phyloP scores from a whole-genome alignment of 2,888 invertebrate genomes.

The Achlya flavicornis region DNA sequence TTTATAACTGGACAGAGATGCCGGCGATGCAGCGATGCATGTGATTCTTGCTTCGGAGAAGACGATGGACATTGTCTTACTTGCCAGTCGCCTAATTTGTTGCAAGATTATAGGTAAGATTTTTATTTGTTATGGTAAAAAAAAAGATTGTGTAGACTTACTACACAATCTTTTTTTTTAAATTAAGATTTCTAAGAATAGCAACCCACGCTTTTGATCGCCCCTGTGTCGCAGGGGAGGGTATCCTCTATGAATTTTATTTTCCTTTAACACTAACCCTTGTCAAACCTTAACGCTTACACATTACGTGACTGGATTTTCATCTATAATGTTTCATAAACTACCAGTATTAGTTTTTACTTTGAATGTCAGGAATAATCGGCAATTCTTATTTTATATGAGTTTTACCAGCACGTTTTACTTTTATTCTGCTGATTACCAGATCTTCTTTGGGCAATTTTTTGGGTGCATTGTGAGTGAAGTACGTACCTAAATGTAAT shows the following conservation, averaged over 20 bases:
- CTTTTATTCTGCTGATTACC: not conserved
- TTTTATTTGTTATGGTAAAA: too few species aligned
- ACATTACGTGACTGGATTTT: constrained; percentile 8
- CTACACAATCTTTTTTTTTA: too few species aligned
- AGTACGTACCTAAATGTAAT: too few species aligned
- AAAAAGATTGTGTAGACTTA: too few species aligned
- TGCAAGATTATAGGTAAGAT: constrained; percentile 84
- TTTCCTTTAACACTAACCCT: constrained; percentile 13
- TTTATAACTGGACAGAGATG: constrained; percentile 86
- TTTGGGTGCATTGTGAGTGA: too few species aligned
- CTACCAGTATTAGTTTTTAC: constrained; percentile 13
- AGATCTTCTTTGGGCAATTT: too few species aligned
- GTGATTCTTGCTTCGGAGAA: constrained; percentile 92
- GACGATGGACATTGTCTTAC: constrained; percentile 89
- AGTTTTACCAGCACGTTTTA: not conserved
- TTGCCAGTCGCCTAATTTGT: constrained; percentile 88
- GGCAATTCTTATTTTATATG: not conserved
- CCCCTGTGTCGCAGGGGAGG: constrained; percentile 6
- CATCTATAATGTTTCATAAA: constrained; percentile 4
- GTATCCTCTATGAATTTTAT: constrained; percentile 12
- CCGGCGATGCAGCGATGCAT: constrained; percentile 89
- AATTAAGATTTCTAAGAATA: too few species aligned
- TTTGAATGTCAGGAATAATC: not conserved
- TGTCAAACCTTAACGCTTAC: constrained; percentile 14
- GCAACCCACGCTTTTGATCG: constrained; percentile 4